These are phyloP conservation scores for Meleagris gallopavo DNA, from an alignment of 2,113 vertebrate species.

Conservation along the genomic window DNA sequence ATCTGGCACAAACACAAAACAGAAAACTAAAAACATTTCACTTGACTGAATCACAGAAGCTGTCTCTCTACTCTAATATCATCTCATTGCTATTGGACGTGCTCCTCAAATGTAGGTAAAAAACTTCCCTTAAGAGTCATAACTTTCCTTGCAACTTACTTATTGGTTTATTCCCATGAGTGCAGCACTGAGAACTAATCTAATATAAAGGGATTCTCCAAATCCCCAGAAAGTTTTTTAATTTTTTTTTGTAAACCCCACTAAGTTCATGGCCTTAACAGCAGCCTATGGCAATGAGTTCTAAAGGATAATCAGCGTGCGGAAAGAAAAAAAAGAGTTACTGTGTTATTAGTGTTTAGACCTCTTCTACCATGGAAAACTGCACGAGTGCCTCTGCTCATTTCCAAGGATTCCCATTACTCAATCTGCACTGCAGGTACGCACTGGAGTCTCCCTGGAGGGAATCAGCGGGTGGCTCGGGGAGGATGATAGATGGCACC, in stretches of 20 bases:
- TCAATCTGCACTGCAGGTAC: conserved; percentile 2
- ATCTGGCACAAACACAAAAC: not conserved
- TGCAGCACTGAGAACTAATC: not conserved
- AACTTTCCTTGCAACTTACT: not conserved
- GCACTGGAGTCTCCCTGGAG: not conserved
- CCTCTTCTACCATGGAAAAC: not conserved
- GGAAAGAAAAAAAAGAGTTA: not conserved
- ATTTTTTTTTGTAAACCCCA: not conserved
- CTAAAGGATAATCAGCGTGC: not conserved
- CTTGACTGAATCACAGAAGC: not conserved
- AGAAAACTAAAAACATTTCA: not conserved
- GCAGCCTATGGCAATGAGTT: not conserved
- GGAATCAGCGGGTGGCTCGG: not conserved
- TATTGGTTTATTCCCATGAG: conserved; percentile 10
- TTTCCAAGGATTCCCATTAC: conserved; percentile 33
- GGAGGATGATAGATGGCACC: conserved; percentile 3
- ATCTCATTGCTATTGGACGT: not conserved
- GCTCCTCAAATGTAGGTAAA: not conserved
- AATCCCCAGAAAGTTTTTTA: not conserved
- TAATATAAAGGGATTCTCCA: conserved; percentile 34
- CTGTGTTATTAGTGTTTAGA: conserved; percentile 20
- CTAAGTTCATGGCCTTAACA: conserved; percentile 40
- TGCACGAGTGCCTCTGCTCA: not conserved
- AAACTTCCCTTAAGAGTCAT: not conserved
- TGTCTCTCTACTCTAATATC: not conserved